A percentile compares a stretch with the other conserved stretches of the same genome.
Conservation (phyloP, 2,888 invertebrate species). For the Hydraecia micacea region DNA sequence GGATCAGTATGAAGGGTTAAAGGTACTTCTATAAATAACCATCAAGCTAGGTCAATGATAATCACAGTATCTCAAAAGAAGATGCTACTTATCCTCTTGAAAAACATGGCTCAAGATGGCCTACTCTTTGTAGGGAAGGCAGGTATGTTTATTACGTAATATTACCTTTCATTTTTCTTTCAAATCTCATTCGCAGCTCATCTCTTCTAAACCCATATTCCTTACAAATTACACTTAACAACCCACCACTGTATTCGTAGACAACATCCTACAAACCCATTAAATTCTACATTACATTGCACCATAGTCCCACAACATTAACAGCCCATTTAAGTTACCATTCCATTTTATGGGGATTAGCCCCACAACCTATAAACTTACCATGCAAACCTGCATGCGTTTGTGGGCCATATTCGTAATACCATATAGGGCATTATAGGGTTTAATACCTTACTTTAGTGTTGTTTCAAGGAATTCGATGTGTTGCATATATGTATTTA, state of each 20-base stretch:
- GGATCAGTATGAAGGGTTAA: background rate
- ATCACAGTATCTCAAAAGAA: background rate
- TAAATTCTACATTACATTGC: constrained; percentile 41
- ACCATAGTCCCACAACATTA: constrained; percentile 41
- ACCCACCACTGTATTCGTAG: constrained; percentile 11
- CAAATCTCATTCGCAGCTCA: constrained; percentile 16
- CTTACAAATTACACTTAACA: constrained; percentile 18
- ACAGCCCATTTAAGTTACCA: constrained; percentile 51
- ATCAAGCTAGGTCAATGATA: background rate
- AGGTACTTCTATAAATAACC: background rate
- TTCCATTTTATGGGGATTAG: constrained; percentile 58
- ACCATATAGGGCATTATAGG: background rate
- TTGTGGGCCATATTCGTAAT: constrained; percentile 26
- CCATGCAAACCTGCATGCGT: constrained; percentile 22
- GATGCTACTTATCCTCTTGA: too few species aligned
- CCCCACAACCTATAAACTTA: constrained; percentile 31
- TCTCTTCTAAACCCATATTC: background rate
- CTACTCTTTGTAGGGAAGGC: background rate
- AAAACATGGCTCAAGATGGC: background rate
- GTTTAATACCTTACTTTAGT: constrained; percentile 41
- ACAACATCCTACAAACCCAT: constrained; percentile 20
- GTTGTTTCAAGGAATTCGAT: constrained; percentile 17
- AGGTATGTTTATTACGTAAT: background rate
- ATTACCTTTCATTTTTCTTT: background rate
- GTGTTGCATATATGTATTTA: background rate